phyloP scores from a whole-genome alignment of 2,888 invertebrate species.

The Lochmaea capreae region DNA sequence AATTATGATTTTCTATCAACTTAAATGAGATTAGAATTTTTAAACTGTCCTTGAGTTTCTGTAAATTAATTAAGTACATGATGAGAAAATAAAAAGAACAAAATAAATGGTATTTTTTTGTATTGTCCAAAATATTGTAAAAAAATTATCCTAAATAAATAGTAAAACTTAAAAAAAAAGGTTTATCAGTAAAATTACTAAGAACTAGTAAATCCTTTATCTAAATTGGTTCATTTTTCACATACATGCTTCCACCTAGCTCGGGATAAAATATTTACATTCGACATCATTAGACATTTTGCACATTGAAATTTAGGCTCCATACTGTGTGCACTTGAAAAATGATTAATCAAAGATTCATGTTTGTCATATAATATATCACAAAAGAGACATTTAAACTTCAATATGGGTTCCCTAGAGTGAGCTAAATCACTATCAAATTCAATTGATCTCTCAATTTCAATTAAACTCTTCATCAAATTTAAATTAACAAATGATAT shows the following conservation, averaged over 20 bases:
- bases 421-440: neutral
- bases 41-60: too few species aligned
- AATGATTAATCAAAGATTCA: conserved; percentile 43
- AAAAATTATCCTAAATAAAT: too few species aligned
- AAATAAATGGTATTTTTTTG: too few species aligned
- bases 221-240: neutral
- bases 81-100: too few species aligned
- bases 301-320: conserved; percentile 51
- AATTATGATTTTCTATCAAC: too few species aligned
- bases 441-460: neutral
- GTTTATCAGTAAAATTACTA: neutral
- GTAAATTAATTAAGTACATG: too few species aligned
- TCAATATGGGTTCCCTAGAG: conserved; percentile 14
- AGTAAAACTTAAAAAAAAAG: neutral
- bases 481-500: conserved; percentile 42
- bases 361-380: conserved; percentile 31
- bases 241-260: conserved; percentile 50
- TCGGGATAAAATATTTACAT: conserved; percentile 38
- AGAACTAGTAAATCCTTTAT: neutral
- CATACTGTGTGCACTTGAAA: conserved; percentile 49
- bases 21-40: neutral
- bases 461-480: conserved; percentile 27
- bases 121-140: too few species aligned
- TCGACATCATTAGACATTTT: conserved; percentile 45
- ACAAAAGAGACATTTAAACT: conserved; percentile 48